Evolutionary conservation across 2,888 invertebrate species (phyloP).

Genomic region (Andrena camellia): DNA sequence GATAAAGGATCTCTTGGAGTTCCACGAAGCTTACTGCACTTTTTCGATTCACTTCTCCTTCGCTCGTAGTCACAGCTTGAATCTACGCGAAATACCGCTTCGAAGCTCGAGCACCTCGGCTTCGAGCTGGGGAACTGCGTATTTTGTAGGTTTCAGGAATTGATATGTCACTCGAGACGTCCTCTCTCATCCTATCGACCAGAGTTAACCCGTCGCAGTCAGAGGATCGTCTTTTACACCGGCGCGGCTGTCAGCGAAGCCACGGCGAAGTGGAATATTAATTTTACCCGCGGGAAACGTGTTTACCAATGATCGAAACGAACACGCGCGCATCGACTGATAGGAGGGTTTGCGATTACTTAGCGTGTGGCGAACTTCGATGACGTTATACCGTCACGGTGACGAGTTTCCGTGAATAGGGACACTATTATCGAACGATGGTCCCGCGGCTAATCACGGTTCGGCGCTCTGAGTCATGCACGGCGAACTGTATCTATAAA

Average conservation of each 20-base stretch:
- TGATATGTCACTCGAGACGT: too few species aligned
- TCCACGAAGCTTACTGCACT: not conserved
- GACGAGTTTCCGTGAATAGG: conserved; percentile 4
- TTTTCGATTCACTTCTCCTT: not conserved
- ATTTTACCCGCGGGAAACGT: conserved; percentile 22
- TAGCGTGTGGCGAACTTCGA: conserved; percentile 7
- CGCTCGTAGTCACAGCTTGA: not conserved
- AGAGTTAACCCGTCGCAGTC: conserved; percentile 4
- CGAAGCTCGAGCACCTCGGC: too few species aligned
- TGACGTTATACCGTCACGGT: not conserved
- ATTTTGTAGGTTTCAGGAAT: too few species aligned
- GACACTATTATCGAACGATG: conserved; percentile 18
- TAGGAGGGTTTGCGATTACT: conserved; percentile 20
- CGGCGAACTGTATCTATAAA: not conserved
- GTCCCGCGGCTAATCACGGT: not conserved
- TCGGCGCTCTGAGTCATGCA: not conserved
- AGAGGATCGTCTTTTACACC: not conserved
- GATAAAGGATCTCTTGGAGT: not conserved
- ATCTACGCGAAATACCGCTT: too few species aligned
- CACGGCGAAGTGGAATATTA: conserved; percentile 33
- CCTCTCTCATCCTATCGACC: not conserved
- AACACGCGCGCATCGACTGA: conserved; percentile 20
- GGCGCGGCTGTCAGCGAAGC: conserved; percentile 6
- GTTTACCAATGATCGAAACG: conserved; percentile 29
- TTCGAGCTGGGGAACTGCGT: too few species aligned